phyloP scores from a whole-genome alignment of 2,797 vertebrate species.

The Cirrhinus molitorella region DNA sequence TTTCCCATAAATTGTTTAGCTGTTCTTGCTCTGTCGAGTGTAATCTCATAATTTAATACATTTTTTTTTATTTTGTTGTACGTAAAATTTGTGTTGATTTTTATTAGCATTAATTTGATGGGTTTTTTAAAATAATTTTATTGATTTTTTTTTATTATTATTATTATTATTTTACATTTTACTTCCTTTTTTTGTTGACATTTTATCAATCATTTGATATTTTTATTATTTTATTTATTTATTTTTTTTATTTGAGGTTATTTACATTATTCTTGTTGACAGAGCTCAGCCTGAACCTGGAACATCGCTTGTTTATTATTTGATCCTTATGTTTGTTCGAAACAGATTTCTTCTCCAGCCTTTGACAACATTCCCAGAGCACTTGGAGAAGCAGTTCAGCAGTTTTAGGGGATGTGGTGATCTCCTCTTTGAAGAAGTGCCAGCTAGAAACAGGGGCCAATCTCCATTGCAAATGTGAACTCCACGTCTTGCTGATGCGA shows the following conservation, averaged over 20 bases:
- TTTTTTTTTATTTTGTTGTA: too few species aligned
- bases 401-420: constrained; percentile 5
- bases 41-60: too few species aligned
- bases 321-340: background rate
- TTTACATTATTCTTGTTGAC: background rate
- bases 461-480: constrained; percentile 58
- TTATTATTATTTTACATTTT: too few species aligned
- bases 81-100: too few species aligned
- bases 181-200: too few species aligned
- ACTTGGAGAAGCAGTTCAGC: constrained; percentile 9
- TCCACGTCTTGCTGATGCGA: constrained; percentile 54
- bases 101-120: too few species aligned
- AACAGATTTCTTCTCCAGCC: constrained; percentile 7
- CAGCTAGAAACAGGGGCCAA: constrained; percentile 16
- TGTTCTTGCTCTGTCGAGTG: too few species aligned
- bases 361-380: constrained; percentile 5
- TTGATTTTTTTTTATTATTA: too few species aligned
- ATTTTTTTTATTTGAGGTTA: background rate
- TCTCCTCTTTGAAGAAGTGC: constrained; percentile 34
- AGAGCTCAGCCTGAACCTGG: background rate
- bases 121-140: too few species aligned
- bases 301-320: background rate
- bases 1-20: too few species aligned
- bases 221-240: too few species aligned
- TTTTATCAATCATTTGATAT: too few species aligned